Evolutionary conservation across 1,140 invertebrate genomes (phyloP), one percentile per base, ranked within the genome.

Genomic region (Drosophila ogumai): DNA sequence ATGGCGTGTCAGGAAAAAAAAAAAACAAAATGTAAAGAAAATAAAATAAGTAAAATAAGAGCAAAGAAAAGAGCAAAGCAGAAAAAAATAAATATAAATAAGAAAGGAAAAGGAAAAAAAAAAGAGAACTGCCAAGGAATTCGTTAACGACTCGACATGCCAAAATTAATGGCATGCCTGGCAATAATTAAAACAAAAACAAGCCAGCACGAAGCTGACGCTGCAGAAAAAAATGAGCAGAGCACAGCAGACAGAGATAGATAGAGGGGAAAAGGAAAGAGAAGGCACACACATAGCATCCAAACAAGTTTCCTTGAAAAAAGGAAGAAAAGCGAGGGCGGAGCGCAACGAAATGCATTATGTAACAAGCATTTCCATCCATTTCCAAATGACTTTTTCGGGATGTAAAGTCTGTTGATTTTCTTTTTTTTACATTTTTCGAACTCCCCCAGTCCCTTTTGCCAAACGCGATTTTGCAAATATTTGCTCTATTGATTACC

Each of bases 161-260:
- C 90, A 80, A 91, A 91, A 91, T 91, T 91, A 91, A 91, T 91
- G 85, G 82, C 82, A 86, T 86, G 80, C 75, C 82, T 82, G 77
- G 90, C 90, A 91, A 91, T 91, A 91, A 91, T 91, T 91, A 91
- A 91, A 90, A 87, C 80, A 91, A 86, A 78, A 86, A 81, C 81
- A 81, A 68, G 60, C 32, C 54, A 69, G 56, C 80, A 80, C 75
- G 78, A 81, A 73, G 60, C 73, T 65, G 77, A 79, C 54, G 46
- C 38, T 58, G 63, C 80, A 47, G 28, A 54, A 60, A 31, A 49
- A 56, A 59, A 46, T 38, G 34, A 56, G 54, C 52, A 55, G 38
- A 38, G 49, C 58, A 52, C 17, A 43, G 47, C 40, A 43, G 43
- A 43, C 13, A 32, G 43, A 38, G 47, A 59, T 59, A 54, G 80